Conservation (phyloP, 2,888 invertebrate species). For the Ferdinandea cuprea region DNA sequence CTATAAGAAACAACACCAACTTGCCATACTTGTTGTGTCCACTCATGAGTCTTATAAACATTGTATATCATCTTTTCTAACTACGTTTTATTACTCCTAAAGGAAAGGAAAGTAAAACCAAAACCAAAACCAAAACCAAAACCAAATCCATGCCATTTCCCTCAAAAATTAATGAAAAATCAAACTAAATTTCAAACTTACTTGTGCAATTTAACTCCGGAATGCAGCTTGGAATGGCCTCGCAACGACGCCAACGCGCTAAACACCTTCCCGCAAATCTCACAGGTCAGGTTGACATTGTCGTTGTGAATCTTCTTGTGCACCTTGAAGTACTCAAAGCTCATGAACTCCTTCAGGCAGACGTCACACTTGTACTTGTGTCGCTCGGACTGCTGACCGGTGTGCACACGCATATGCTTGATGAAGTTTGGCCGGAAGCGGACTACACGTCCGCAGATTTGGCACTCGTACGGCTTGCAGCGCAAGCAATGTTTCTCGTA, state of each 20-base stretch:
- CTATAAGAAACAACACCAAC: no score
- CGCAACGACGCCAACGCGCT: constrained; percentile 82
- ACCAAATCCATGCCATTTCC: background rate
- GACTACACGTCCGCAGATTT: constrained; percentile 82
- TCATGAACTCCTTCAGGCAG: constrained; percentile 85
- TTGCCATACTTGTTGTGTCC: no score
- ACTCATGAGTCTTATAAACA: no score
- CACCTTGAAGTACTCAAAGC: constrained; percentile 84
- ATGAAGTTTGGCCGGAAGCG: constrained; percentile 83
- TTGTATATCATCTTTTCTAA: no score
- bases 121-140: background rate
- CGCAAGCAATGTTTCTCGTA: constrained; percentile 83
- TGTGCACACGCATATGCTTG: constrained; percentile 83
- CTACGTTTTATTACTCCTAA: no score
- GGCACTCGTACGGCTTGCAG: constrained; percentile 83
- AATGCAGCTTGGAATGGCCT: constrained; percentile 82
- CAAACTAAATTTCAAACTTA: constrained; percentile 77
- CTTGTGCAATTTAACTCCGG: constrained; percentile 83
- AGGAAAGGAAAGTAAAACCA: no score
- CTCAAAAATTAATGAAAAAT: background rate
- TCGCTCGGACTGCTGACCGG: constrained; percentile 82
- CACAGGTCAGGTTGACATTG: constrained; percentile 84
- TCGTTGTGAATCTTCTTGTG: constrained; percentile 86
- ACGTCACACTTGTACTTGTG: constrained; percentile 84
- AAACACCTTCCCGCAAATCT: constrained; percentile 84